Percentiles rank a stretch among this genome's conserved stretches.
These are phyloP conservation scores for Vultur gryphus DNA, from an alignment of 2,797 vertebrate species.

Conservation along the genomic window DNA sequence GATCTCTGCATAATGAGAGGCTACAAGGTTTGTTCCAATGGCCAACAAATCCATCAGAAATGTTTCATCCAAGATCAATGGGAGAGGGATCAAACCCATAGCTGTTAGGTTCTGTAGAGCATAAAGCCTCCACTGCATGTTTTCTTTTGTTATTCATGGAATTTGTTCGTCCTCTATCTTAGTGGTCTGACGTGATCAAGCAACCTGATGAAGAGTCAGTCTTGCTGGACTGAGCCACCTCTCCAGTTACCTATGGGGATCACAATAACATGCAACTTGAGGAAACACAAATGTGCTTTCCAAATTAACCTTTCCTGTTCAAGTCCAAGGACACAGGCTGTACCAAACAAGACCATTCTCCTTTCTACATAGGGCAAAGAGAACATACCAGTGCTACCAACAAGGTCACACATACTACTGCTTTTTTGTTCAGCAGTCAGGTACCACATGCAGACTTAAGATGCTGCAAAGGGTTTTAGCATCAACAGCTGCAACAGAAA, in stretches of 20 bases:
- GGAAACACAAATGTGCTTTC: slow-evolving; percentile 44
- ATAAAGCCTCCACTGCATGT: background rate
- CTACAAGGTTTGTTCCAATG: background rate
- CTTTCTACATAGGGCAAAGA: background rate
- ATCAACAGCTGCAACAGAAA: background rate
- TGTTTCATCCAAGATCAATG: background rate
- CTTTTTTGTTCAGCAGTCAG: background rate
- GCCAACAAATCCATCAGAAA: slow-evolving; percentile 15
- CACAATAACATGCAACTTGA: slow-evolving; percentile 55
- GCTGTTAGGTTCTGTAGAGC: background rate
- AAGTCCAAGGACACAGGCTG: background rate
- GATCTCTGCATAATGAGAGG: background rate
- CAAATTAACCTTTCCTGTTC: slow-evolving; percentile 5
- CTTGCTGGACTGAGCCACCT: background rate
- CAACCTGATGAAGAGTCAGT: slow-evolving; percentile 23
- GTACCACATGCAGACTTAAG: background rate
- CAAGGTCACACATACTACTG: background rate
- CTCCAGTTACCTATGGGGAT: slow-evolving; percentile 55
- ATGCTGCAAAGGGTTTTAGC: background rate
- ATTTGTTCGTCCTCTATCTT: background rate
- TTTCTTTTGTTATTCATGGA: background rate
- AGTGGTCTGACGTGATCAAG: background rate
- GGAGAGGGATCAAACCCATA: background rate
- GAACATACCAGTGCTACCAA: background rate
- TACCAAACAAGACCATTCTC: background rate